A percentile compares a stretch with the other conserved stretches of the same genome.
phyloP scores from a whole-genome alignment of 2,797 vertebrate genomes.

The Ara ararauna region DNA sequence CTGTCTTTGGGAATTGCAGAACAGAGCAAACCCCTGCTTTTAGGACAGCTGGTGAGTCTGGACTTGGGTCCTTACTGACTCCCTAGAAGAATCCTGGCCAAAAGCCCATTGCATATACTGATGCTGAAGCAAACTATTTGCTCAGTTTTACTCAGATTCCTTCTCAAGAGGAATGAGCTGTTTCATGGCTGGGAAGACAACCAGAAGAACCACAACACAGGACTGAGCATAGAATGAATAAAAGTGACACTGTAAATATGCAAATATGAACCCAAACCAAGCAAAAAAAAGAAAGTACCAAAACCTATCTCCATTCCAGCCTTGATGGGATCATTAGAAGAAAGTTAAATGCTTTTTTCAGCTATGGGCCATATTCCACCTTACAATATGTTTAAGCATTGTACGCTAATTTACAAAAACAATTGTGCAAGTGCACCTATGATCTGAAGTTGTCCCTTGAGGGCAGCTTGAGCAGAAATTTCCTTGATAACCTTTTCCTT shows the following conservation, averaged over 20 bases:
- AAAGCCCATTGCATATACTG: neutral
- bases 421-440: neutral
- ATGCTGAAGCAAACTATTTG: neutral
- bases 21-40: neutral
- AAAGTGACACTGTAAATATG: neutral
- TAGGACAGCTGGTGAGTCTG: neutral
- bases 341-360: neutral
- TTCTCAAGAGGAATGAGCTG: neutral
- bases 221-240: neutral
- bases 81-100: neutral
- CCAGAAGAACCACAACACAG: neutral
- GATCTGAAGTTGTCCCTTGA: neutral
- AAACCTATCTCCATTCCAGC: neutral
- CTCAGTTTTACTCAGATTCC: neutral
- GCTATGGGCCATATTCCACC: neutral
- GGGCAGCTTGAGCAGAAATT: neutral
- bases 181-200: neutral
- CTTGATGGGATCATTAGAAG: neutral
- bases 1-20: neutral
- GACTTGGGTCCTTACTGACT: neutral
- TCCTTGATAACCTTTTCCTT: neutral
- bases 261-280: neutral
- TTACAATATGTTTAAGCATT: neutral
- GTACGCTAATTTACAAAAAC: neutral
- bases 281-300: neutral